Percentiles rank a stretch among this genome's conserved stretches.
Conservation (phyloP, 2,113 vertebrate species). For the Heterocephalus glaber region DNA sequence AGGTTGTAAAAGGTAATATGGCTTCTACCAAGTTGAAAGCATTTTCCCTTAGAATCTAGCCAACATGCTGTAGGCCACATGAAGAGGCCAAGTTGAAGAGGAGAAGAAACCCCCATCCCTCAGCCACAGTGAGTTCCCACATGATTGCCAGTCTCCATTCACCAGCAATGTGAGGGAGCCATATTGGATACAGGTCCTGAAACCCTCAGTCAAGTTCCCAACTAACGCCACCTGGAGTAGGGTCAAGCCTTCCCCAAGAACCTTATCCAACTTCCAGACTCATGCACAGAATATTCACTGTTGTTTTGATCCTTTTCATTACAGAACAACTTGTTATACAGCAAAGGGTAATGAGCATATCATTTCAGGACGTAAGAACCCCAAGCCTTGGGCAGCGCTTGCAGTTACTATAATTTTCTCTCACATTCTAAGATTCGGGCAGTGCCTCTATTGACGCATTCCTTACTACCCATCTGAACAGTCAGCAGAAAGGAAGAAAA, state of each 20-base stretch:
- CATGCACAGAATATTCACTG: neutral
- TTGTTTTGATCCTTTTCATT: neutral
- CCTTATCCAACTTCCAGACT: neutral
- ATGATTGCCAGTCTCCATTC: neutral
- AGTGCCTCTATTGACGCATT: too few species aligned
- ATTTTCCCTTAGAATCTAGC: neutral
- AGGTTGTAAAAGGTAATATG: neutral
- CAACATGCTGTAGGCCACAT: neutral
- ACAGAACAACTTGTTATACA: neutral
- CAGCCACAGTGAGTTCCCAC: too few species aligned
- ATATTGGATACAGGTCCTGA: neutral
- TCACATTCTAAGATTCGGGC: neutral
- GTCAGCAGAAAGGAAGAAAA: neutral
- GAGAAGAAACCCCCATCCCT: neutral
- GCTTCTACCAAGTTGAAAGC: neutral
- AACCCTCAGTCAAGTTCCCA: neutral
- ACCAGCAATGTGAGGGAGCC: neutral
- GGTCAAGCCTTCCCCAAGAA: neutral
- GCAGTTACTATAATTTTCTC: neutral
- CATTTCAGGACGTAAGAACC: neutral
- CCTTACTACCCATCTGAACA: neutral
- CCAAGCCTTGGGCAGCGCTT: too few species aligned
- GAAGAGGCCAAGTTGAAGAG: neutral
- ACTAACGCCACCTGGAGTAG: too few species aligned
- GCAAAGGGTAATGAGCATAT: neutral